Evolutionary conservation across 2,113 vertebrate genomes (phyloP), one percentile per base, ranked within the genome.

Genomic region (Rafetus swinhoei): DNA sequence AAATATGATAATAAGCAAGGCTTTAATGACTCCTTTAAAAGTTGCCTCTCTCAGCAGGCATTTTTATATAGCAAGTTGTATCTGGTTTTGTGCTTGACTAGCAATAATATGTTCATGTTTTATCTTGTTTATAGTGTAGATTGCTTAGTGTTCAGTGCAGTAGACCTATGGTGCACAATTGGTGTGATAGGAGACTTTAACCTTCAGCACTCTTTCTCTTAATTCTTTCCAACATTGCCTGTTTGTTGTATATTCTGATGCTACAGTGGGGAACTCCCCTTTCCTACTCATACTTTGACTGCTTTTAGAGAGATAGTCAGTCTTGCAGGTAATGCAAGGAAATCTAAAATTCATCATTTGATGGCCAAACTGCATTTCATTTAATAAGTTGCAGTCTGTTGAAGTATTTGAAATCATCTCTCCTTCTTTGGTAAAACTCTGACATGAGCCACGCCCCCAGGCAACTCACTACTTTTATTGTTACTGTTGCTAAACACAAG

Each of bases 231-330:
- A 29, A 4, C 1, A 8, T 16, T 60, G 3, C 1, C n/a, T 81
- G 6, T 60, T 86, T 80, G 4, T 52, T 90, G 1, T 79, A 65
- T 65, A 79, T 87, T 50, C 89, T 16, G 79, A 77, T 29, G 50
- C 3, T 62, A 89, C 21, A 92, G 3, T 55, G 11, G 94, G 79
- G 14, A 18, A 0, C 14, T 4, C 13, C 9, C 62, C 21, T 53
- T 93, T 93, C 57, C 52, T 52, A 39, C 1, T 82, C 19, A 50
- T 81, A 32, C 6, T 92, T 76, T 85, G 6, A 10, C 52, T 3
- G 29, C 24, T 94, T 93, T 89, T 87, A 92, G 55, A 94, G 12
- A 80, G 88, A 92, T 25, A 4, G 87, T 79, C 72, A 65, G 4
- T 87, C 77, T 90, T 50, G 69, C 1, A n/a, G 7, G n/a, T 65